Evolutionary conservation across 1,140 invertebrate genomes (phyloP).

Genomic region (Bombyx mandarina): DNA sequence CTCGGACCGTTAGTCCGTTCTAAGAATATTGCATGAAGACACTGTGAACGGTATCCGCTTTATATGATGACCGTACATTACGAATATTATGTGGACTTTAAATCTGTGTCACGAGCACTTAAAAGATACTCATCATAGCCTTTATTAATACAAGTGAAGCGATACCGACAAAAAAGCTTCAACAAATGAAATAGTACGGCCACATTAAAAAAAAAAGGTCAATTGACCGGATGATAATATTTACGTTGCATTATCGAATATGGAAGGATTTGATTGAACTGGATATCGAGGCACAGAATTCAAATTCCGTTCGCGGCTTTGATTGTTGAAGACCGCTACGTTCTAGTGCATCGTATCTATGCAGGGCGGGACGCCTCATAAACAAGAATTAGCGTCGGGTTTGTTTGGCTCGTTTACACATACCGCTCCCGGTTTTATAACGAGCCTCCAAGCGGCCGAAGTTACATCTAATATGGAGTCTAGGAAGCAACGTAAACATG

Average conservation of each 20-base stretch:
- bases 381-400: slow-evolving; percentile 65
- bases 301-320: slow-evolving; percentile 24
- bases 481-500: slow-evolving; percentile 50
- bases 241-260: slow-evolving; percentile 14
- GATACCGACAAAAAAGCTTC: slow-evolving; percentile 24
- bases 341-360: slow-evolving; percentile 32
- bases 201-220: slow-evolving; percentile 25
- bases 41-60: slow-evolving; percentile 45
- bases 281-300: slow-evolving; percentile 18
- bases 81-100: slow-evolving; percentile 45
- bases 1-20: slow-evolving; percentile 45
- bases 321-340: slow-evolving; percentile 44
- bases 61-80: slow-evolving; percentile 40
- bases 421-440: slow-evolving; percentile 56
- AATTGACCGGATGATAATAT: slow-evolving; percentile 3
- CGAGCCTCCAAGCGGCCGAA: slow-evolving; percentile 30
- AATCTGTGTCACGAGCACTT: slow-evolving; percentile 48
- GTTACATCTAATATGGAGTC: slow-evolving; percentile 49
- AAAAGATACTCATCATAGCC: slow-evolving; percentile 38
- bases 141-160: slow-evolving; percentile 39
- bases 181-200: neutral
- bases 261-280: slow-evolving; percentile 24
- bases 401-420: slow-evolving; percentile 62
- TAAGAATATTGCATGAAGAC: slow-evolving; percentile 37
- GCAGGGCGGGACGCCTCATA: slow-evolving; percentile 43